A percentile compares a stretch with the other conserved stretches of the same genome.
Evolutionary conservation across 2,113 vertebrate species (phyloP).

Genomic region (Nothoprocta perdicaria): DNA sequence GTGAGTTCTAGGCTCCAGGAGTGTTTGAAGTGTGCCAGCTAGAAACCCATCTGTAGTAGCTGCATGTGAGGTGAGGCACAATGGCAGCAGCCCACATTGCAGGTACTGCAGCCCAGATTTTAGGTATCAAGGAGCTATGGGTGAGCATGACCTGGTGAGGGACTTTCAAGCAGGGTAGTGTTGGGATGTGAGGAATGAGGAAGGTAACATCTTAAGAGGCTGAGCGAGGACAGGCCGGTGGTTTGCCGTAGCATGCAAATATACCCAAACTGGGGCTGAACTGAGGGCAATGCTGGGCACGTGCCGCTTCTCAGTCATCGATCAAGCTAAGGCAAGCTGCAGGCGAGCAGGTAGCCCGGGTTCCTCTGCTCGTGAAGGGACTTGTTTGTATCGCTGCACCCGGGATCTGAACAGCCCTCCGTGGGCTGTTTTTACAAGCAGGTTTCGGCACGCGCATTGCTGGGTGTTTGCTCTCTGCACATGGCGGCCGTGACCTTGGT

Average conservation of each 20-base stretch:
- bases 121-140: background rate
- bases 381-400: accelerated
- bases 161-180: background rate
- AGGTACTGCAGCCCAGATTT: background rate
- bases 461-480: accelerated
- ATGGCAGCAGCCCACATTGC: background rate
- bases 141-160: accelerated
- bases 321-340: accelerated
- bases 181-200: background rate
- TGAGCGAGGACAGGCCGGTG: background rate
- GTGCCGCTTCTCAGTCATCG: accelerated
- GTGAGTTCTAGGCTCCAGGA: background rate
- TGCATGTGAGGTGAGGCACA: background rate
- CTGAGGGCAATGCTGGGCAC: background rate
- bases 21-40: background rate
- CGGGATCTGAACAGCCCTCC: background rate
- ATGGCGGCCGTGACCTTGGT: accelerated
- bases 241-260: accelerated
- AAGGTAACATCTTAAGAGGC: background rate
- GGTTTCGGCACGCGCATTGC: accelerated
- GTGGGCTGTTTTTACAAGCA: background rate
- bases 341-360: background rate
- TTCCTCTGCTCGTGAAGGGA: background rate
- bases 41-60: background rate
- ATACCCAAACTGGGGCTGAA: background rate